phyloP scores from a whole-genome alignment of 2,888 invertebrate species.

The Apotomis betuletana region DNA sequence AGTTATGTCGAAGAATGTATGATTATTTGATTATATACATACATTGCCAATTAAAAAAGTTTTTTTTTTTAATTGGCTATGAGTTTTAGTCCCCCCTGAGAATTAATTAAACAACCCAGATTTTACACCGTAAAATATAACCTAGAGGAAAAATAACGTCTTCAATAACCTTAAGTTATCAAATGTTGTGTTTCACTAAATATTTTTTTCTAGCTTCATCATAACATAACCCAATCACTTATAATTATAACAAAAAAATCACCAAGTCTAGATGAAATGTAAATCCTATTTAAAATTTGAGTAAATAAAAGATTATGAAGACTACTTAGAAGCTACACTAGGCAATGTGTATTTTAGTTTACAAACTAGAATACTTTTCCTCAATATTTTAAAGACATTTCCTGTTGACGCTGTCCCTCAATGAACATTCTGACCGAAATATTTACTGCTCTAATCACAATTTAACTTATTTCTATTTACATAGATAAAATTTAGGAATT shows the following conservation, averaged over 20 bases:
- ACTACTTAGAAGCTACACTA: conserved; percentile 13
- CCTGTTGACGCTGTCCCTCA: neutral
- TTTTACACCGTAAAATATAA: neutral
- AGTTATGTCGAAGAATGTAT: neutral
- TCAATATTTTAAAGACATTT: neutral
- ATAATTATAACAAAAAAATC: no score
- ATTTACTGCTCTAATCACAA: conserved; percentile 45
- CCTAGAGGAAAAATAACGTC: neutral
- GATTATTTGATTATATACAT: neutral
- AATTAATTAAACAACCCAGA: no score
- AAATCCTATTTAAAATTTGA: neutral
- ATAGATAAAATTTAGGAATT: conserved; percentile 52
- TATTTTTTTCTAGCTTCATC: neutral
- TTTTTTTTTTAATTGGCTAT: neutral
- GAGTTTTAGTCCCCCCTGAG: no score
- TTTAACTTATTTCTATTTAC: conserved; percentile 56
- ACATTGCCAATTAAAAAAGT: neutral
- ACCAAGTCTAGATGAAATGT: neutral
- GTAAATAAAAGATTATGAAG: neutral
- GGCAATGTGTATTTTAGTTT: conserved; percentile 1
- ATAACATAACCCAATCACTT: neutral
- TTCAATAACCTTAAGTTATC: neutral
- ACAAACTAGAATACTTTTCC: neutral
- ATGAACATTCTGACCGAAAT: neutral
- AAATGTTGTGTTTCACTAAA: no score